phyloP scores from a whole-genome alignment of 2,888 invertebrate genomes.

The Trichopria drosophilae region DNA sequence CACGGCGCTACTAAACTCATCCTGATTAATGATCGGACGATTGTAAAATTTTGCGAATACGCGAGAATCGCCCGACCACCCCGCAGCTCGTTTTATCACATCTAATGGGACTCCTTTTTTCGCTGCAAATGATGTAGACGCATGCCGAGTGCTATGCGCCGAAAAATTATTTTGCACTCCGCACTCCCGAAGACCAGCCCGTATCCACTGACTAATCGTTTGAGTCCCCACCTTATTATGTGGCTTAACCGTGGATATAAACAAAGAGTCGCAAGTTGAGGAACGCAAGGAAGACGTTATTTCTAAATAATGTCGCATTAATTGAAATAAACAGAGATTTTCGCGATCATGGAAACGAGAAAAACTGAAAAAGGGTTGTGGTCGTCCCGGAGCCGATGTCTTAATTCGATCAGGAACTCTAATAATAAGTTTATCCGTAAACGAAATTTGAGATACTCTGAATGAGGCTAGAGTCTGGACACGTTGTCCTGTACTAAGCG shows the following conservation, averaged over 20 bases:
- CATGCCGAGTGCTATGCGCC: constrained; percentile 2
- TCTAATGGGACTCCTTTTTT: constrained; percentile 2
- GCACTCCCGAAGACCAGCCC: not conserved
- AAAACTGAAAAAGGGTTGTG: constrained; percentile 13
- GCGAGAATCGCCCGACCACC: not conserved
- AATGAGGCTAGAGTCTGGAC: constrained; percentile 29
- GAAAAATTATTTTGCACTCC: not conserved
- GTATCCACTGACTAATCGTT: not conserved
- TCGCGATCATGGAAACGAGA: constrained; percentile 7
- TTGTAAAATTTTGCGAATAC: constrained; percentile 5
- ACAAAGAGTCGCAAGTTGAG: not conserved
- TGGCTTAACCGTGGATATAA: not conserved
- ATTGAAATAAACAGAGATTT: constrained; percentile 13
- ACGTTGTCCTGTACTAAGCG: constrained; percentile 30
- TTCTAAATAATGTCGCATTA: not conserved
- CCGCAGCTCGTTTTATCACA: not conserved
- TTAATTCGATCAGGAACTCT: constrained; percentile 6
- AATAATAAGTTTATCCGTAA: constrained; percentile 13
- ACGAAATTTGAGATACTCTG: constrained; percentile 21
- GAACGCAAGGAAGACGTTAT: not conserved
- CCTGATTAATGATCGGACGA: not conserved
- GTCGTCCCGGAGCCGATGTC: not conserved
- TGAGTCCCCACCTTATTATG: not conserved
- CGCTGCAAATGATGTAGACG: not conserved
- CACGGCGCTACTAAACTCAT: too few species aligned